phyloP scores from a whole-genome alignment of 2,797 vertebrate genomes.

The Pangasius djambal region DNA sequence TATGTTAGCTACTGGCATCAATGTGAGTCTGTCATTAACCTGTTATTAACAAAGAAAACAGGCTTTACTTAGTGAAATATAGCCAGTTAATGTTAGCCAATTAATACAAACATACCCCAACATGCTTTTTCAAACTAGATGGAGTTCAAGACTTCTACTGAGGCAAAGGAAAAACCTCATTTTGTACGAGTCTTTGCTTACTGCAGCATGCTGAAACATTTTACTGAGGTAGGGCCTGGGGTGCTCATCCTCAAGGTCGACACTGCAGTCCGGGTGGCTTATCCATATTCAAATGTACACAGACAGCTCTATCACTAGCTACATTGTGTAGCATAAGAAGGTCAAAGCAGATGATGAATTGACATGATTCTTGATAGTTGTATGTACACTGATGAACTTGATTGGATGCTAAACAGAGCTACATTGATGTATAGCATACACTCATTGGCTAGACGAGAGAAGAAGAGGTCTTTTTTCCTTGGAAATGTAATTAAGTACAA shows the following conservation, averaged over 20 bases:
- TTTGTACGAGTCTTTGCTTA: neutral
- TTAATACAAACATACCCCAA: neutral
- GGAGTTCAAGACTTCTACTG: neutral
- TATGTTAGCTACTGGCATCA: neutral
- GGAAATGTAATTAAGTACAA: neutral
- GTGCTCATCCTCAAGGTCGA: neutral
- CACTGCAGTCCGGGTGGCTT: neutral
- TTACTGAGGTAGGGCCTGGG: neutral
- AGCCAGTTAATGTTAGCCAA: neutral
- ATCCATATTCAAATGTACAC: slow-evolving; percentile 1
- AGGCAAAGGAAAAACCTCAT: neutral
- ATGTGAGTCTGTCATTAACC: neutral
- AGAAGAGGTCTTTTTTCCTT: neutral
- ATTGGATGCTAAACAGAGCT: neutral
- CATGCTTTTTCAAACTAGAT: neutral
- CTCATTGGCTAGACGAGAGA: neutral
- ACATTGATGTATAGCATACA: neutral
- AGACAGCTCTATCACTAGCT: neutral
- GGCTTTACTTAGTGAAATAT: too few species aligned
- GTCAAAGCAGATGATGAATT: neutral
- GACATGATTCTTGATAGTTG: neutral
- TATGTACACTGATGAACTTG: neutral
- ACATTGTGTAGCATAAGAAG: neutral
- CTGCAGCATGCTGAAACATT: neutral
- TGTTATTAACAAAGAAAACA: neutral